A percentile compares a stretch with the other conserved stretches of the same genome.
Conservation (phyloP, 1,140 invertebrate species). For the Leptinotarsa texana region DNA sequence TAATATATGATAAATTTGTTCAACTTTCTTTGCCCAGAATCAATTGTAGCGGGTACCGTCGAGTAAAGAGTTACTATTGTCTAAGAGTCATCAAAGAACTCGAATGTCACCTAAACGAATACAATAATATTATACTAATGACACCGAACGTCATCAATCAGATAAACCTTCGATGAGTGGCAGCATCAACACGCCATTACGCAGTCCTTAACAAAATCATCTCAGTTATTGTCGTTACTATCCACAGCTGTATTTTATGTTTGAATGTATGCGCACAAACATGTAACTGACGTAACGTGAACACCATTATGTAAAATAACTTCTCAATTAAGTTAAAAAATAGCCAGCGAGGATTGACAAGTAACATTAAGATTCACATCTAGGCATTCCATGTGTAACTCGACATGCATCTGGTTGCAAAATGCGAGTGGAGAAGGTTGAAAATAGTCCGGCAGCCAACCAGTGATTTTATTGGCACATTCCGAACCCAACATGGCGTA, state of each 20-base stretch:
- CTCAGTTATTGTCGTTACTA: slow-evolving; percentile 7
- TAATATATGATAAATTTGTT: too few relatives aligned
- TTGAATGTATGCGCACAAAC: slow-evolving; percentile 29
- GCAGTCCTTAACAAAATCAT: background rate
- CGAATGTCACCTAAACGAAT: too few relatives aligned
- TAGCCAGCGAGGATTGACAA: slow-evolving; percentile 37
- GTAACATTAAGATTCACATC: slow-evolving; percentile 42
- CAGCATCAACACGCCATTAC: background rate
- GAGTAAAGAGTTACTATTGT: too few relatives aligned
- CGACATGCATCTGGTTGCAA: slow-evolving; percentile 40
- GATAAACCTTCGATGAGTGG: background rate
- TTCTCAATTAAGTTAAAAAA: slow-evolving; percentile 41
- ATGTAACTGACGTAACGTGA: slow-evolving; percentile 35
- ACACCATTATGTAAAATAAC: slow-evolving; percentile 43
- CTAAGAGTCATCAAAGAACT: too few relatives aligned
- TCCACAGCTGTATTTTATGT: slow-evolving; percentile 24
- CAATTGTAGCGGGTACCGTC: too few relatives aligned
- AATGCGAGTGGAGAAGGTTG: slow-evolving; percentile 32
- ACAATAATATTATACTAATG: too few relatives aligned
- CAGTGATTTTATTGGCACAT: background rate
- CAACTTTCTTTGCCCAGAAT: too few relatives aligned
- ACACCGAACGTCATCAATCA: background rate
- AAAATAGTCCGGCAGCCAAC: slow-evolving; percentile 18
- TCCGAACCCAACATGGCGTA: background rate
- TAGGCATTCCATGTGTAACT: slow-evolving; percentile 38